Evolutionary conservation across 2,797 vertebrate genomes (phyloP).

Genomic region (Clamator glandarius): DNA sequence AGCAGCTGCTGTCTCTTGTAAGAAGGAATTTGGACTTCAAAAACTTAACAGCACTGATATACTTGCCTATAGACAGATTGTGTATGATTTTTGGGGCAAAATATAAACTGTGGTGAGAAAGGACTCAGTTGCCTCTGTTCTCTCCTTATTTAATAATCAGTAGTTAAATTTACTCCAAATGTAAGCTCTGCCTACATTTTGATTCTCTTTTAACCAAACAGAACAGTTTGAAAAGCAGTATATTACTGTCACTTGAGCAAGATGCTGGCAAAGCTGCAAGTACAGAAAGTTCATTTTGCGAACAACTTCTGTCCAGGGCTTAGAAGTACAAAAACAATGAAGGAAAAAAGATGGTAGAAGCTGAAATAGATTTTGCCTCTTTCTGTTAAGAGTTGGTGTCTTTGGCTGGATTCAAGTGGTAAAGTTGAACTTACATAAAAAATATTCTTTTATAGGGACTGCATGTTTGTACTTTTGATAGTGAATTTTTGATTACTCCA

Average conservation of each 20-base stretch:
- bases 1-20: not conserved
- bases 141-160: not conserved
- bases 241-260: not conserved
- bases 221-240: not conserved
- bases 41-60: not conserved
- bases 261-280: not conserved
- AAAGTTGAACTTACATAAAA: not conserved
- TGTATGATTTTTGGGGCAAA: not conserved
- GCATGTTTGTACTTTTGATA: not conserved
- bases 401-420: not conserved
- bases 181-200: not conserved
- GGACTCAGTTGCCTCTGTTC: fast-evolving
- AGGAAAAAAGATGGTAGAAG: not conserved
- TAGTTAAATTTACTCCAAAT: not conserved
- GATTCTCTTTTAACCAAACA: not conserved
- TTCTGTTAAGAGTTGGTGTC: not conserved
- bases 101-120: not conserved
- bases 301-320: not conserved
- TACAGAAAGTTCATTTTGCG: not conserved
- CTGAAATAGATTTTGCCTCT: not conserved
- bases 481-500: not conserved
- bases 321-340: not conserved
- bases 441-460: not conserved
- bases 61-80: not conserved
- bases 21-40: not conserved